These are phyloP conservation scores for Acinonyx jubatus DNA, from an alignment of 2,113 vertebrate species.

Conservation along the genomic window DNA sequence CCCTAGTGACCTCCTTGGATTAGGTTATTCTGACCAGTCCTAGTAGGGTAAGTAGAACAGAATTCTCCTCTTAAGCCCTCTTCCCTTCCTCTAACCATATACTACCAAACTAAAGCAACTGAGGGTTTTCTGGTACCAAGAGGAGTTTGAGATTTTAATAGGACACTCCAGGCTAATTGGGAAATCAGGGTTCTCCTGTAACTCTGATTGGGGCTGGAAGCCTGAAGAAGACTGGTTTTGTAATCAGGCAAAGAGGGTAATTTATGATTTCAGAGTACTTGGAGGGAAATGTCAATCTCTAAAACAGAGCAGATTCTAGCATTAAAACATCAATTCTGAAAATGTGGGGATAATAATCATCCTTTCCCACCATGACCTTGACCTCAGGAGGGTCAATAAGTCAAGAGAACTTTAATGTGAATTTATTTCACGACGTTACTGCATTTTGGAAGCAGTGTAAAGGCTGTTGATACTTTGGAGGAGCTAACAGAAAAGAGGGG, in stretches of 20 bases:
- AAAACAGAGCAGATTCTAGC: not conserved
- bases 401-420: not conserved
- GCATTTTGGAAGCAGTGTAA: not conserved
- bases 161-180: not conserved
- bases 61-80: not conserved
- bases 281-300: not conserved
- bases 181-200: not conserved
- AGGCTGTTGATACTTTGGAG: not conserved
- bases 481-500: not conserved
- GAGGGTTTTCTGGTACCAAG: not conserved
- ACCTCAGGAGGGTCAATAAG: not conserved
- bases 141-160: not conserved
- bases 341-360: not conserved
- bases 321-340: not conserved
- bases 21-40: not conserved
- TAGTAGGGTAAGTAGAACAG: not conserved
- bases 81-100: not conserved
- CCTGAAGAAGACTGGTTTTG: not conserved
- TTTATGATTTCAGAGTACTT: not conserved
- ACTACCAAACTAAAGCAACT: not conserved
- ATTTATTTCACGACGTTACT: not conserved
- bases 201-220: not conserved
- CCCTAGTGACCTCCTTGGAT: not conserved
- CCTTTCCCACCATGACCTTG: not conserved
- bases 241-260: not conserved